A percentile compares a stretch with the other conserved stretches of the same genome.
These are phyloP conservation scores for Triplophysa siluroides DNA, from an alignment of 2,113 vertebrate genomes.

Conservation along the genomic window DNA sequence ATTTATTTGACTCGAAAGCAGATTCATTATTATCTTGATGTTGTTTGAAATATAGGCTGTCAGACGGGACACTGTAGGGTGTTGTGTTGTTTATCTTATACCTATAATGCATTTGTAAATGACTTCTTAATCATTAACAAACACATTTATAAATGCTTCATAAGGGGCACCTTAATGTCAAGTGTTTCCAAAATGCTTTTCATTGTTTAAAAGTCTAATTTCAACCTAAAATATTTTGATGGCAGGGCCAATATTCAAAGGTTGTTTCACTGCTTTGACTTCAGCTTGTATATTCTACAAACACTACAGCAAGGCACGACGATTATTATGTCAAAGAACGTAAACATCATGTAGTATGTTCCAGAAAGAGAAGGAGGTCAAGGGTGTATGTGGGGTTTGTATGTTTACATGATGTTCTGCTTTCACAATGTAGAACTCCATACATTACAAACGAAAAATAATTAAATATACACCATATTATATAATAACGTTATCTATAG, in stretches of 20 bases:
- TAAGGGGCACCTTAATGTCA: no score
- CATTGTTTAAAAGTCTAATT: not conserved
- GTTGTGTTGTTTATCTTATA: no score
- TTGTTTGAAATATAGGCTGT: no score
- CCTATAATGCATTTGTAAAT: no score
- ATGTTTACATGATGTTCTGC: conserved; percentile 17
- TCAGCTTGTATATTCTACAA: conserved; percentile 16
- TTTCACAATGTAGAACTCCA: not conserved
- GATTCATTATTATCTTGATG: no score
- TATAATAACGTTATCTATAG: no score
- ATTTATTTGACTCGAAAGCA: no score
- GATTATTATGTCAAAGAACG: conserved; percentile 10
- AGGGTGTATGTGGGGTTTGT: conserved; percentile 2
- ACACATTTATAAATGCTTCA: no score
- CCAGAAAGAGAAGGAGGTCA: conserved; percentile 28
- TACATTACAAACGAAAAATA: no score
- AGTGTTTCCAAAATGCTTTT: no score
- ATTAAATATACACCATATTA: not conserved
- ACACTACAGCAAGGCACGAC: conserved; percentile 6
- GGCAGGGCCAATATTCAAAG: not conserved
- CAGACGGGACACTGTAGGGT: no score
- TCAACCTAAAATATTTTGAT: not conserved
- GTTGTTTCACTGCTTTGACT: not conserved
- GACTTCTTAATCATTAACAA: no score
- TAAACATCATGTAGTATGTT: conserved; percentile 27